Percentiles rank a stretch among this genome's conserved stretches.
phyloP scores from a whole-genome alignment of 2,113 vertebrate genomes.

The Gasterosteus aculeatus region DNA sequence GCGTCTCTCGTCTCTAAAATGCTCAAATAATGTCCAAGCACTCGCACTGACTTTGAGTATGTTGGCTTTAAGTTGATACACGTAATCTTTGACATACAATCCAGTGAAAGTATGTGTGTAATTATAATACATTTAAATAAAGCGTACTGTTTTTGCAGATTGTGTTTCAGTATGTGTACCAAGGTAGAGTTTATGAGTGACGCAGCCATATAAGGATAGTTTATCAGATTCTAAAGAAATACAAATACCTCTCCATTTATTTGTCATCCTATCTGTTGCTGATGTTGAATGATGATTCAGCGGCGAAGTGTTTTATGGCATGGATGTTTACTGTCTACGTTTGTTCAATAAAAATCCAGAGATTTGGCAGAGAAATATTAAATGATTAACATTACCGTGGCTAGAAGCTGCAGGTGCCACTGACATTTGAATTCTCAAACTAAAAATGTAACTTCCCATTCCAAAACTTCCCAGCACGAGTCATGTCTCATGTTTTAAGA shows the following conservation, averaged over 20 bases:
- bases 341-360: background rate
- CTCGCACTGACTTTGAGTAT: background rate
- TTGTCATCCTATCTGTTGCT: background rate
- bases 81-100: background rate
- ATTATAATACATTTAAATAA: background rate
- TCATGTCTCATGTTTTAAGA: background rate
- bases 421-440: background rate
- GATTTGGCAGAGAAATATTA: background rate
- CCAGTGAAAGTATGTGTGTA: background rate
- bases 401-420: background rate
- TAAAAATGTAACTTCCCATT: background rate
- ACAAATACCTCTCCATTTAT: background rate
- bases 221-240: background rate
- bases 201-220: background rate
- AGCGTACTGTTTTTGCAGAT: background rate
- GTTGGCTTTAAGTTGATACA: background rate
- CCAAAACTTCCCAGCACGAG: no score
- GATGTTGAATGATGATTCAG: slow-evolving; percentile 8
- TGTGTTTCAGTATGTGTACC: background rate
- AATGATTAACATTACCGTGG: background rate
- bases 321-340: background rate
- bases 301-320: background rate
- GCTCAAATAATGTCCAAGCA: background rate
- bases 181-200: background rate
- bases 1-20: background rate